Evolutionary conservation across 2,113 vertebrate species (phyloP), one percentile per base, ranked within the genome.

Genomic region (Eulemur rufifrons): DNA sequence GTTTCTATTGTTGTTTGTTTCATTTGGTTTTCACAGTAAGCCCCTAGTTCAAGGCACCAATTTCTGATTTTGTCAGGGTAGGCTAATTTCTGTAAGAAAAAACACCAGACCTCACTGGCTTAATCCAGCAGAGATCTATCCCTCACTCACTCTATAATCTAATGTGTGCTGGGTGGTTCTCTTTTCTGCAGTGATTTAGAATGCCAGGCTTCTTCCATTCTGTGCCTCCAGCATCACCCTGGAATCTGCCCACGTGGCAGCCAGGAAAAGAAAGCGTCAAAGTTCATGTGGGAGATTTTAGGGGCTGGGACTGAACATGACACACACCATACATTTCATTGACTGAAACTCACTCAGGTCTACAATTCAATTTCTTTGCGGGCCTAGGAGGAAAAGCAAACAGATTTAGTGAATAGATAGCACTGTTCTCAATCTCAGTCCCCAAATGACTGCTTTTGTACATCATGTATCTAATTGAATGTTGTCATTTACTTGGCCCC

Each of bases 261-360:
- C 5, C 11, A 20, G 14, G 50, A 37, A 11, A 9, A 32, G 10
- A 25, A 63, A 50, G 23, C 6, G 2, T 32, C 11, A 13, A 84
- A 6, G 32, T 4, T n/a, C 27, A 5, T 34, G 18, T 61, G 32
- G 27, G 34, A n/a, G 23, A 42, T 21, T 15, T 84, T 25, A 76
- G 5, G 8, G 12, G 23, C 6, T 20, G 11, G 34, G 8, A 5
- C 5, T 8, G 0, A 10, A 8, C 2, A 0, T 11, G 21, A 8
- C 20, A 29, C 6, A 29, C 1, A 13, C 10, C 21, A 5, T 11
- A 13, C 21, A 15, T 37, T 69, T 42, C 34, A 45, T 37, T 37
- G 52, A 11, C 21, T 84, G 13, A 3, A 73, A 74, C 8, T 78
- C 25, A 61, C 63, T 6, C 4, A 50, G 8, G 18, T 68, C 47